Base-by-base conservation (phyloP, 1,140 invertebrate species). In the Steinernema khuongi region DNA sequence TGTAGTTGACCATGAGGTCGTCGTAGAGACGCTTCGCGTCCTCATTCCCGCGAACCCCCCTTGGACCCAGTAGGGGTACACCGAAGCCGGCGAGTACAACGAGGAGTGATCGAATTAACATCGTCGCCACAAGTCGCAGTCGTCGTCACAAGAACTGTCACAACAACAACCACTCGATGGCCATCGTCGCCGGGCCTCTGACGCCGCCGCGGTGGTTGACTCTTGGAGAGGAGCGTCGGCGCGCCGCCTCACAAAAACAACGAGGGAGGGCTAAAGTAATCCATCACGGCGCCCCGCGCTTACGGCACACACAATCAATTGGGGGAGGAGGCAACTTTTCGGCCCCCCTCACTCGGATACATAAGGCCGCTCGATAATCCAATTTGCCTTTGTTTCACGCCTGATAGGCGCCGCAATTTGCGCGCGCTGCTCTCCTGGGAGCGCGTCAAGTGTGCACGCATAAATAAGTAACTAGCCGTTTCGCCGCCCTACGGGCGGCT, bases 1-100 rank as follows among this genome's bases (percentile, higher is more conserved):
- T 97, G 86, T 98, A 98, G 87, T 94, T 94, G 80, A 93, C 93
- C 72, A 98, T 89, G 50, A 98, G 88, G 87, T 98, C 95, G 76
- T 88, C 86, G 76, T 88, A 88, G 11, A 89, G 81, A 72, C 87
- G 33, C 66, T 84, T 84, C 0, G 82, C 82, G 76, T 84, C 80
- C 41, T 84, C 82, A 75, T 84, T 84, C 28, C 29, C 77, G 14
- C 22, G 50, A 14, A 22, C 50, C 7, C 11, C 50, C 11, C 50
- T 60, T 7, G 22, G n/a, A 41, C 7, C 7, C 14, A 60, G 50
- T n/a, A 81, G 18, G 14, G n/a, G 67, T 4, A 30, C 14, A 4
- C 4, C 67, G 22, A 31, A 30, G 67, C 67, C 4, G 14, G 19
- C 28, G 28, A 19, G 7, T 4, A 19, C 4, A n/a, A 68, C 26